Conservation (phyloP, 2,113 vertebrate genomes). For the Ptilonorhynchus violaceus region DNA sequence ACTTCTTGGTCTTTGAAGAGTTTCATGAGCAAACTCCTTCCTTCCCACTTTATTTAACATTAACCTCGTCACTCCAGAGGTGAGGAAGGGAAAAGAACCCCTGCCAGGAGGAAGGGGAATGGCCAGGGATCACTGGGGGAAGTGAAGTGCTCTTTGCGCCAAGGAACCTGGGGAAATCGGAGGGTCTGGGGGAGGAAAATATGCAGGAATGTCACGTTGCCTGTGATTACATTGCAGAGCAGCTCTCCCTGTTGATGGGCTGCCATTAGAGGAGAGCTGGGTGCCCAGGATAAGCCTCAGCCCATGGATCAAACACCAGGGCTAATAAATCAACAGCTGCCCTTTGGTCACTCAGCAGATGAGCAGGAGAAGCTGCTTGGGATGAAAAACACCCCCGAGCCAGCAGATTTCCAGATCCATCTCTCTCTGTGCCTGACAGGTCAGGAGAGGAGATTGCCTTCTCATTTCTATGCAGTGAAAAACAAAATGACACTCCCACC, state of each 20-base stretch:
- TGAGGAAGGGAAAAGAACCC: not conserved
- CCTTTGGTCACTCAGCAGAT: not conserved
- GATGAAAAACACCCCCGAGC: not conserved
- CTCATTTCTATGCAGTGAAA: not conserved
- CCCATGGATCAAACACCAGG: slow-evolving; percentile 25
- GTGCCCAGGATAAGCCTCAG: not conserved
- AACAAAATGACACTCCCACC: not conserved
- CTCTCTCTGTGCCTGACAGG: not conserved
- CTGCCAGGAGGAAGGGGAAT: not conserved
- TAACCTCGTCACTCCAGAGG: not conserved
- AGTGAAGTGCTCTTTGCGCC: not conserved
- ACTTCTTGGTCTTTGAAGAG: not conserved
- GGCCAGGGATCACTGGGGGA: not conserved
- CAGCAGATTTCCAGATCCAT: not conserved
- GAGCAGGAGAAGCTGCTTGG: not conserved
- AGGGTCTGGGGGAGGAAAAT: not conserved
- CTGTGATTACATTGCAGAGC: not conserved
- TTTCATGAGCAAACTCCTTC: not conserved
- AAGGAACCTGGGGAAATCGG: not conserved
- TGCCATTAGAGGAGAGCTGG: not conserved
- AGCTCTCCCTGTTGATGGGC: not conserved
- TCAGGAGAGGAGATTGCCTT: not conserved
- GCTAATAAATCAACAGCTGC: slow-evolving; percentile 23
- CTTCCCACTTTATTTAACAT: not conserved
- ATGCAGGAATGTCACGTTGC: not conserved